Conservation (phyloP, 2,797 vertebrate genomes). For the Ctenopoma kingsleyae region DNA sequence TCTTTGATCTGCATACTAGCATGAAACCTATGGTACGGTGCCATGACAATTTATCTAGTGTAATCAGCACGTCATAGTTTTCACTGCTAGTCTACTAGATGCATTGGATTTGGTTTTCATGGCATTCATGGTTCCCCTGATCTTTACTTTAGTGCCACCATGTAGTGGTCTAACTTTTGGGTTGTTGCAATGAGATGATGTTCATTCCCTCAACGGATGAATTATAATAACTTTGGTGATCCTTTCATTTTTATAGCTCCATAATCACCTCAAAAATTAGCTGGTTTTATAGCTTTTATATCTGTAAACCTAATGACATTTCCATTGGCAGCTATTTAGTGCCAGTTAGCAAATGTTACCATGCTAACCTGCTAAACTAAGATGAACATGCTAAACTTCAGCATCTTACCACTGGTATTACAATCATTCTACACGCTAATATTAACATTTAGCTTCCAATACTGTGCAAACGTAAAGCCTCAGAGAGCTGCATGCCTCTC, state of each 20-base stretch:
- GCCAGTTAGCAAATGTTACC: too few species aligned
- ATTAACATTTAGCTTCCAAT: too few species aligned
- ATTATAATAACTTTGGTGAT: neutral
- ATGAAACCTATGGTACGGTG: neutral
- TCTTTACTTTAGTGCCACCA: neutral
- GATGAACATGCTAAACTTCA: too few species aligned
- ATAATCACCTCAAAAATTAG: neutral
- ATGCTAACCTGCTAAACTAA: neutral
- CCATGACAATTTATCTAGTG: neutral
- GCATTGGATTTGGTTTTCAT: too few species aligned
- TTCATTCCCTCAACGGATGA: neutral
- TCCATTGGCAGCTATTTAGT: too few species aligned
- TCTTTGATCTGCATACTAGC: neutral
- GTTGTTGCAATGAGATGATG: neutral
- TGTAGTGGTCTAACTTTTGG: neutral
- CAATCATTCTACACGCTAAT: neutral
- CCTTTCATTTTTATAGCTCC: neutral
- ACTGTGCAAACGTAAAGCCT: neutral
- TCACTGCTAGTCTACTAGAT: neutral
- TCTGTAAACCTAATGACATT: neutral
- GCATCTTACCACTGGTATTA: too few species aligned
- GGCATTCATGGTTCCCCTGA: neutral
- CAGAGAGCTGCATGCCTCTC: neutral
- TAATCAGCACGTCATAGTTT: neutral
- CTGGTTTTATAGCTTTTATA: too few species aligned